Evolutionary conservation across 2,888 invertebrate species (phyloP), one percentile per base, ranked within the genome.

Genomic region (Neoascia interrupta): DNA sequence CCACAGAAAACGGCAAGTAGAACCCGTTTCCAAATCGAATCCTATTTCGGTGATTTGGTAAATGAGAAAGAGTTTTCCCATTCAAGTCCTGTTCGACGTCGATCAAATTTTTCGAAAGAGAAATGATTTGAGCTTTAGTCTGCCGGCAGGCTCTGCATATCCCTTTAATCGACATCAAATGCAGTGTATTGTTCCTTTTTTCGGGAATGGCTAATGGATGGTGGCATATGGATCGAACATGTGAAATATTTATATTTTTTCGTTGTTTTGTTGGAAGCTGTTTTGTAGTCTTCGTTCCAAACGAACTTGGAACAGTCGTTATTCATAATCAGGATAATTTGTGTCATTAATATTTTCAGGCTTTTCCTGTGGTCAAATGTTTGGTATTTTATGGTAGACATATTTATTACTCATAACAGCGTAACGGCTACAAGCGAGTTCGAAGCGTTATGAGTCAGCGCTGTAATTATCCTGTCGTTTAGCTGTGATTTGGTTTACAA

Each of bases 261-360:
- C n/a, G n/a, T n/a, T n/a, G n/a, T n/a, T n/a, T n/a, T n/a, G n/a
- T n/a, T n/a, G n/a, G n/a, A n/a, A n/a, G n/a, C n/a, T n/a, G n/a
- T n/a, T n/a, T n/a, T n/a, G n/a, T n/a, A n/a, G n/a, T n/a, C n/a
- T n/a, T n/a, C n/a, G n/a, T n/a, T n/a, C n/a, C n/a, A n/a, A n/a
- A n/a, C n/a, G n/a, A n/a, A n/a, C n/a, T n/a, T n/a, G n/a, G n/a
- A n/a, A n/a, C n/a, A 15, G 53, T 41, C 54, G 61, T 69, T 69
- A 60, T 53, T 45, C 64, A 72, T 76, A 60, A 64, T 43, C 58
- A 54, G 47, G 69, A 63, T 45, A 69, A 63, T 75, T 75, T 51
- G 49, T 61, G 47, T 51, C 13, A 63, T 56, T 69, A 51, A 15
- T 21, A n/a, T n/a, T n/a, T n/a, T n/a, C n/a, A n/a, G n/a, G n/a